phyloP scores from a whole-genome alignment of 2,797 vertebrate species.

The Aratinga solstitialis region DNA sequence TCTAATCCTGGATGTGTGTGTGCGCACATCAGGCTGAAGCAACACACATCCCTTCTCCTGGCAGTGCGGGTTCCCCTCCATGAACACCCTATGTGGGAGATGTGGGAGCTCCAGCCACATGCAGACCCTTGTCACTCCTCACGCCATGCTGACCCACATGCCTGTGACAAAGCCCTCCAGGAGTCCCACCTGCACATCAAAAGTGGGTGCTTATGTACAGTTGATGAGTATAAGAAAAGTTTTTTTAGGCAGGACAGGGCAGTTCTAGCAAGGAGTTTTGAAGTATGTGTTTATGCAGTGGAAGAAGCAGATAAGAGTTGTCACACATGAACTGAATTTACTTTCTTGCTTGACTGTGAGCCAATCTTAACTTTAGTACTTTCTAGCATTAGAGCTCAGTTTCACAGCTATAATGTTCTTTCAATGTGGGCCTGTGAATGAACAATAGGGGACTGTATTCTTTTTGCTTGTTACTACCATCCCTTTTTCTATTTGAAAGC shows the following conservation, averaged over 20 bases:
- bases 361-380: background rate
- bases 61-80: background rate
- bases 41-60: no score
- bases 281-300: background rate
- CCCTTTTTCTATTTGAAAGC: background rate
- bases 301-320: background rate
- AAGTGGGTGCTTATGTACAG: background rate
- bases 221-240: rapidly evolving
- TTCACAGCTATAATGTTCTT: background rate
- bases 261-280: background rate
- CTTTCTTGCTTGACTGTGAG: background rate
- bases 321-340: background rate
- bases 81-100: background rate
- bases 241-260: background rate
- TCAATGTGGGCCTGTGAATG: background rate
- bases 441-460: background rate
- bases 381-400: background rate
- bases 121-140: background rate
- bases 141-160: rapidly evolving
- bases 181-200: background rate
- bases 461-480: background rate
- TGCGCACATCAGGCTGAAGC: background rate
- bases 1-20: background rate
- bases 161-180: background rate
- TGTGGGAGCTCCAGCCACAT: background rate